Evolutionary conservation across 2,113 vertebrate species (phyloP), one percentile per base, ranked within the genome.

Genomic region (Lamprologus callipterus): DNA sequence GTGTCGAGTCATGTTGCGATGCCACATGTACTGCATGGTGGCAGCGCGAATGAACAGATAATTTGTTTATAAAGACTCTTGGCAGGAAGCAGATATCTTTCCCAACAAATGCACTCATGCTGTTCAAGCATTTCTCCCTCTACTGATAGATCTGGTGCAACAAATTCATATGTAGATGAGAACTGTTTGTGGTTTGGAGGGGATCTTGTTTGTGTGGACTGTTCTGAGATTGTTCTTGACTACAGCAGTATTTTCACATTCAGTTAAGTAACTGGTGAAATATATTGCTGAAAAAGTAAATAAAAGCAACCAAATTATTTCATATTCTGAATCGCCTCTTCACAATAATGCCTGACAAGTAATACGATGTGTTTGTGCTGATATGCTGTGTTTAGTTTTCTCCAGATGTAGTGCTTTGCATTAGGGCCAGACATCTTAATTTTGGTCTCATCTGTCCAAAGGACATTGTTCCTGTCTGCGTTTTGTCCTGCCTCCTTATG

Each of bases 11-110:
- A 5, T 4, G 7, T 58, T 42, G 19, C 60, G 49, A 47, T 31
- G 51, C 9, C 10, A 42, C 40, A 45, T 42, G 37, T 9, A 8
- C 7, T 78, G 42, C 58, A 51, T 7, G 11, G 21, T 28, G 21
- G 5, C 40, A 37, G 47, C 89, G 26, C n/a, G 87, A 90, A 65
- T 78, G 65, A 88, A 85, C 87, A 88, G 12, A 87, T 87, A 10
- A 17, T 82, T 68, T 47, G 63, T 87, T 86, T 81, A 54, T 68
- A 45, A 37, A 85, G 40, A 54, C 12, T 13, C 10, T 11, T 80
- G 79, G 35, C 85, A 83, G 75, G 83, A 85, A 51, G 54, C 53
- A 47, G 68, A 47, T 28, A 42, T 58, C 17, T 84, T 83, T 26
- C 79, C 26, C 21, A 40, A 78, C 75, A 28, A 23, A 80, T 31